Evolutionary conservation across 2,797 vertebrate species (phyloP).

Genomic region (Pangasius djambal): DNA sequence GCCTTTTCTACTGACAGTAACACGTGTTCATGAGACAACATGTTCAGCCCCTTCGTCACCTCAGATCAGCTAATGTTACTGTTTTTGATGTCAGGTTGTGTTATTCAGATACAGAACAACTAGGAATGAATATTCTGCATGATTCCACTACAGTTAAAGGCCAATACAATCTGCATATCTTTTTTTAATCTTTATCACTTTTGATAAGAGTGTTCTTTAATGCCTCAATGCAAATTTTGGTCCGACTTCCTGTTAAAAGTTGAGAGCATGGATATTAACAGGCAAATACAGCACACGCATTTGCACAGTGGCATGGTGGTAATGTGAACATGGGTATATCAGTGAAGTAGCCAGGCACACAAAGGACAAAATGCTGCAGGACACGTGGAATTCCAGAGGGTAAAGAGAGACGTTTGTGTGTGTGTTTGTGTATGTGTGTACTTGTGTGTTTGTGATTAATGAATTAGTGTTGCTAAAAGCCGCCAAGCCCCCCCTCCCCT

Average conservation of each 20-base stretch:
- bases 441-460: slow-evolving; percentile 33
- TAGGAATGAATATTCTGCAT: not conserved
- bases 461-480: slow-evolving; percentile 44
- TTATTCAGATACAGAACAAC: not conserved
- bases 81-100: not conserved
- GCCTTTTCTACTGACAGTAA: not conserved
- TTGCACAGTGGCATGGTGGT: not conserved
- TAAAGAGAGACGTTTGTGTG: slow-evolving; percentile 19
- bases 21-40: not conserved
- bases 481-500: not conserved
- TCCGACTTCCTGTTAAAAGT: not conserved
- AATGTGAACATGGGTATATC: not conserved
- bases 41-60: not conserved
- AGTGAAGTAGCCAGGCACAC: slow-evolving; percentile 27
- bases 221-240: not conserved
- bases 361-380: slow-evolving; percentile 49
- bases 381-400: slow-evolving; percentile 47
- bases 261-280: not conserved
- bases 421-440: slow-evolving; percentile 18
- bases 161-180: not conserved
- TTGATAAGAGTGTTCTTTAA: not conserved
- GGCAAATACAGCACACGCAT: not conserved
- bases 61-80: no score
- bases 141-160: not conserved
- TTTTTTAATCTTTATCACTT: not conserved